Evolutionary conservation across 2,113 vertebrate genomes (phyloP), one percentile per base, ranked within the genome.

Genomic region (Progne subis): DNA sequence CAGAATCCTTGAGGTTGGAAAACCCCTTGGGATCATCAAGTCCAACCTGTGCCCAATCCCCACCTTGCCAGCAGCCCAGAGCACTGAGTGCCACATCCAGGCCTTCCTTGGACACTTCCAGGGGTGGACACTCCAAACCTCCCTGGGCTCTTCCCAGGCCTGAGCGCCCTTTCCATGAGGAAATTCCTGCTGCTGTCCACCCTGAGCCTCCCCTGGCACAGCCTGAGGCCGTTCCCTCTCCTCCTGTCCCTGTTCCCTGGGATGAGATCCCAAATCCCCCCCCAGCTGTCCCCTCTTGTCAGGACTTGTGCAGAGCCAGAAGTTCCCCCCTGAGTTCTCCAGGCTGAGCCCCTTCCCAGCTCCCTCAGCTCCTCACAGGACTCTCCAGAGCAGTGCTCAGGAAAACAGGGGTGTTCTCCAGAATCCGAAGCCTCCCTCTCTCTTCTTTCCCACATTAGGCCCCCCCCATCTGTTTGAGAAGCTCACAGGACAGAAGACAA

Each of bases 21-120:
- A 65, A 59, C 2, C 18, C 32, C 31, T 65, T 1, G 1, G 32
- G 25, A 32, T 26, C 32, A 5, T 7, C 0, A 0, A 57, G 26
- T 67, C 37, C 52, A 11, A 11, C 1, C 68, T 24, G 37, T 74
- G 68, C 26, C 34, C 1, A 0, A 34, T 63, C 4, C 24, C 41
- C n/a, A 19, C 44, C 5, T 18, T 74, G 53, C 17, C 44, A 2
- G 31, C 53, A 68, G 50, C 44, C 37, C 31, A 3, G 76, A 67
- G 37, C 59, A 1, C 76, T 1, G 2, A 52, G 26, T 57, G 76
- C 31, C 76, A 37, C 4, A 0, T 43, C 41, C 57, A 87, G 49
- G 1, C 5, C 3, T 61, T 43, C 46, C 46, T 34, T 44, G 68
- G 17, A 2, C 44, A 65, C 37, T 15, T 17, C 60, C 77, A 74